Evolutionary conservation across 2,888 invertebrate species (phyloP).

Genomic region (Scaptodrosophila latifasciaeformis): DNA sequence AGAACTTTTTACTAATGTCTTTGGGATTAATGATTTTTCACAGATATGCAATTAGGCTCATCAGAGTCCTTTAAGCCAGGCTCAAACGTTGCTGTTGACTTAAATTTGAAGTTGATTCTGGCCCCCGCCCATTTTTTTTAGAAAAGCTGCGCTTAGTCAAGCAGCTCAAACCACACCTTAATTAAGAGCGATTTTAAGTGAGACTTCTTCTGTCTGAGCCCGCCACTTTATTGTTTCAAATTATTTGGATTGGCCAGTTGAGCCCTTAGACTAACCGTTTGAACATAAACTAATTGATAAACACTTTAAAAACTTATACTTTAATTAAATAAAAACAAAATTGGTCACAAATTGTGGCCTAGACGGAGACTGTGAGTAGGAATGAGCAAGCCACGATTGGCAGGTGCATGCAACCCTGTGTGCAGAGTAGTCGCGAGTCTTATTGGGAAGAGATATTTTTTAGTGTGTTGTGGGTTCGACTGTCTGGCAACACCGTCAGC

Average conservation of each 20-base stretch:
- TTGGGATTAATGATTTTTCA: neutral
- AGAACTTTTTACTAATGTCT: neutral
- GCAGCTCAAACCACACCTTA: conserved; percentile 55
- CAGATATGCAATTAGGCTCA: too few species aligned
- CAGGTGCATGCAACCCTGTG: neutral
- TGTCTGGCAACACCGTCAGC: too few species aligned
- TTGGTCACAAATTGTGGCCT: conserved; percentile 27
- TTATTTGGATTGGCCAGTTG: too few species aligned
- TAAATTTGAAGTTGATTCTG: neutral
- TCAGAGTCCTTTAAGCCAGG: neutral
- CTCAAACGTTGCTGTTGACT: neutral
- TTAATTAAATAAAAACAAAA: conserved; percentile 54
- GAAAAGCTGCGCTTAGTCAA: conserved; percentile 41
- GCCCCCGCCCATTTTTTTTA: conserved; percentile 35
- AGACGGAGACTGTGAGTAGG: conserved; percentile 25
- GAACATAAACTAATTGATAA: conserved; percentile 14
- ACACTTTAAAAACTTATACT: conserved; percentile 34
- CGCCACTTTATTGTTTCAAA: too few species aligned
- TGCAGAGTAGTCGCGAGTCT: neutral
- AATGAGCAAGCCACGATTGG: conserved; percentile 50
- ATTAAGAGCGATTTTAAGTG: conserved; percentile 15
- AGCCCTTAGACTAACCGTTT: conserved; percentile 22
- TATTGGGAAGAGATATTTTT: conserved; percentile 6
- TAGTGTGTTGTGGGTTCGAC: too few species aligned
- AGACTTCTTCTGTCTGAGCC: too few species aligned